Percentiles rank a stretch among this genome's conserved stretches.
Conservation (phyloP, 2,113 vertebrate genomes). For the Hippocampus guttulatus region DNA sequence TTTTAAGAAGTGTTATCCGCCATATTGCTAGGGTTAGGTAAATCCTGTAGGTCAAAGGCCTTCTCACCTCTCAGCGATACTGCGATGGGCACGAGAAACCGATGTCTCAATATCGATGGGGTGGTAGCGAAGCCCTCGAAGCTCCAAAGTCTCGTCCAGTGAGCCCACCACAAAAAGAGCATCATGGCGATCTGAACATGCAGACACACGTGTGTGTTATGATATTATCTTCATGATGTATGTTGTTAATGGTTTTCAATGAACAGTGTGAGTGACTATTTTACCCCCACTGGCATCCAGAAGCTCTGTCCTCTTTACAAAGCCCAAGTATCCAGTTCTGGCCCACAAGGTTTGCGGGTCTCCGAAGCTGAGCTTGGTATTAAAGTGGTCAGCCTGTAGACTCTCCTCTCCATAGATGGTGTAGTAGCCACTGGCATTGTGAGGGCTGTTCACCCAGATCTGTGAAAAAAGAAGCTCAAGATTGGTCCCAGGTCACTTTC, state of each 20-base stretch:
- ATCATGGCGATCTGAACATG: constrained; percentile 87
- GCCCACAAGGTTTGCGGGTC: constrained; percentile 94
- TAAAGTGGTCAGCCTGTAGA: constrained; percentile 94
- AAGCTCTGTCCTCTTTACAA: constrained; percentile 91
- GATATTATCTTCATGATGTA: background rate
- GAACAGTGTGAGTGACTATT: background rate
- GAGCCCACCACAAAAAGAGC: constrained; percentile 94
- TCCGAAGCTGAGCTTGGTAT: constrained; percentile 95
- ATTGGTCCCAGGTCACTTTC: background rate
- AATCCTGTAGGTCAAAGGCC: background rate
- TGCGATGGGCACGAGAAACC: constrained; percentile 89
- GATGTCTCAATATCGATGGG: constrained; percentile 95
- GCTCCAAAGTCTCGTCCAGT: constrained; percentile 91
- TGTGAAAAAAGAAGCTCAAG: constrained; percentile 43
- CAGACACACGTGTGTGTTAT: background rate
- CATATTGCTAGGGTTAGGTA: background rate
- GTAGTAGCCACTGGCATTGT: constrained; percentile 92
- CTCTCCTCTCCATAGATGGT: constrained; percentile 95
- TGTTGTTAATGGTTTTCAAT: background rate
- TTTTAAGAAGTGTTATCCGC: no score
- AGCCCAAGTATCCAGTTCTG: constrained; percentile 90
- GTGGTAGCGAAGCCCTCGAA: constrained; percentile 91
- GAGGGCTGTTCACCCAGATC: constrained; percentile 95
- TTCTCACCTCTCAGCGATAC: constrained; percentile 96
- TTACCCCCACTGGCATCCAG: constrained; percentile 90